phyloP scores from a whole-genome alignment of 2,888 invertebrate genomes.

The Drosophila falleni region DNA sequence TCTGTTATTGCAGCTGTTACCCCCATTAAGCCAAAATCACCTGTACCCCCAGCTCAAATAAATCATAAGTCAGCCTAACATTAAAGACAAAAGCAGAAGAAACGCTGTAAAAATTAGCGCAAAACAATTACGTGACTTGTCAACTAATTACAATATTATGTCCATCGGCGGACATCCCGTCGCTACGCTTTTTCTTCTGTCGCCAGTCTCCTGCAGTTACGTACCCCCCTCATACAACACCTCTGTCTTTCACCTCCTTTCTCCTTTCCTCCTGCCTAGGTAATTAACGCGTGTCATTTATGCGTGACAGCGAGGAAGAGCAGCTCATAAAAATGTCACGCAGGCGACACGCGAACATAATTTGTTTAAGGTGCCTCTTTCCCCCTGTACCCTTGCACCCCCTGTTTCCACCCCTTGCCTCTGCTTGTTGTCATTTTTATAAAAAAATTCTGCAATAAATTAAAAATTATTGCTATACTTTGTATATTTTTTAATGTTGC shows the following conservation, averaged over 20 bases:
- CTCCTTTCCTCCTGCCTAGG: constrained; percentile 20
- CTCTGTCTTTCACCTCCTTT: background rate
- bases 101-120: constrained; percentile 46
- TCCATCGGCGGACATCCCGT: constrained; percentile 55
- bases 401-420: background rate
- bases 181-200: constrained; percentile 41
- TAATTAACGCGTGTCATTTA: constrained; percentile 78
- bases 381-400: background rate
- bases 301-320: constrained; percentile 54
- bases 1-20: constrained; percentile 4
- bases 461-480: constrained; percentile 75
- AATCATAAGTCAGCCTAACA: constrained; percentile 23
- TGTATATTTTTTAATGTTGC: constrained; percentile 43
- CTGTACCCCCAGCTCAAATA: constrained; percentile 9
- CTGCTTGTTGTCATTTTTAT: constrained; percentile 60
- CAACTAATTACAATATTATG: constrained; percentile 81
- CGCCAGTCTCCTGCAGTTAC: constrained; percentile 19
- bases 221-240: background rate
- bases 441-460: constrained; percentile 75
- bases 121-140: constrained; percentile 81
- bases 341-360: constrained; percentile 73
- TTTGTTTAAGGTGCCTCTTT: constrained; percentile 58
- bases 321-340: constrained; percentile 74
- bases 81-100: background rate
- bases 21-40: constrained; percentile 1